phyloP scores from a whole-genome alignment of 2,797 vertebrate genomes.

The Spinus pinus region DNA sequence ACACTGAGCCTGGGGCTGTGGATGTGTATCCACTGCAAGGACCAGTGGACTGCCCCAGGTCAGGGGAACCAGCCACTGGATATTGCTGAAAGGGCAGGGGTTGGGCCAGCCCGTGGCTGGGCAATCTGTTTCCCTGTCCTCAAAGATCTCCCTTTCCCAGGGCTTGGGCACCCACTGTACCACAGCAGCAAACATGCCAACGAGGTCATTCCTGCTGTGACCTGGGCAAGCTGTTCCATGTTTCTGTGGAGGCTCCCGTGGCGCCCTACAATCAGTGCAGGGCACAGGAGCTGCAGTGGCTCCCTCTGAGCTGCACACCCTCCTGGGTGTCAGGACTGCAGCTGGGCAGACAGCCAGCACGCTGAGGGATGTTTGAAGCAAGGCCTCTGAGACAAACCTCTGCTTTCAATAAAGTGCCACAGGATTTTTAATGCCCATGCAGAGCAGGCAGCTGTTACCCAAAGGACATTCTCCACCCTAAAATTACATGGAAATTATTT shows the following conservation, averaged over 20 bases:
- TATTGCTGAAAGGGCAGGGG: neutral
- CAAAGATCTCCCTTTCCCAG: neutral
- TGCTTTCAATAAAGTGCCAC: conserved; percentile 61
- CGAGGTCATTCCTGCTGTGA: neutral
- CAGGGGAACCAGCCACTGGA: neutral
- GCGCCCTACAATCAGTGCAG: neutral
- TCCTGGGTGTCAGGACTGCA: conserved; percentile 15
- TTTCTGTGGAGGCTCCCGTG: neutral
- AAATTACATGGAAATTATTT: conserved; percentile 71
- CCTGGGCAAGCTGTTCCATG: neutral
- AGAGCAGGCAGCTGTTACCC: conserved; percentile 58
- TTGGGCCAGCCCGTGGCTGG: neutral
- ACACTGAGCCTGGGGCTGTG: neutral
- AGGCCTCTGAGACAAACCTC: conserved; percentile 58
- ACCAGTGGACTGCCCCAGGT: neutral
- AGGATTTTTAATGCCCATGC: conserved; percentile 60
- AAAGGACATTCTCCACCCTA: conserved; percentile 62
- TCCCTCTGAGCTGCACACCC: neutral
- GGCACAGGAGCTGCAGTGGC: conserved; percentile 4
- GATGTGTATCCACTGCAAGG: accelerated
- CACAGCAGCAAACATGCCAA: neutral
- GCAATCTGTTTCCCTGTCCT: neutral
- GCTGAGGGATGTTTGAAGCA: conserved; percentile 7
- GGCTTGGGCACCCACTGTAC: neutral
- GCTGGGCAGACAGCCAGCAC: neutral